A percentile compares a stretch with the other conserved stretches of the same genome.
Evolutionary conservation across 23 tunicate species (phyloP).

Genomic region (Styela clava): DNA sequence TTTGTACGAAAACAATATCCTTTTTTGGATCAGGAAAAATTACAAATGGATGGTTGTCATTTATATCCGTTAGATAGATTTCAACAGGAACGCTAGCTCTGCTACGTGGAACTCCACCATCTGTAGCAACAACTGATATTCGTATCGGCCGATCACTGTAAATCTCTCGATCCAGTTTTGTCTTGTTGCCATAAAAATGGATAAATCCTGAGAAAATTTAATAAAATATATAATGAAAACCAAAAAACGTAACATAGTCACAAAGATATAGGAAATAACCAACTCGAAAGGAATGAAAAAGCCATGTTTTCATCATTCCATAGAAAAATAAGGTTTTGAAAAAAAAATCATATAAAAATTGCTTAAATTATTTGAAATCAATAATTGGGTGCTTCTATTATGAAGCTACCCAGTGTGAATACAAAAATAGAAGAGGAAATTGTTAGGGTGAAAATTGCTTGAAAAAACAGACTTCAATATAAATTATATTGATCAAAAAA

Average conservation of each 20-base stretch:
- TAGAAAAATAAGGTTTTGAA: background rate
- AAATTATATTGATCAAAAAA: too few species aligned
- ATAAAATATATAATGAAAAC: background rate
- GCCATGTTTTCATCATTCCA: too few species aligned
- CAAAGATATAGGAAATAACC: too few species aligned
- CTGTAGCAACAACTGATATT: constrained; percentile 51
- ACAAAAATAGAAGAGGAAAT: too few species aligned
- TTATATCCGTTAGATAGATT: constrained; percentile 60
- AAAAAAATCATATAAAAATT: background rate
- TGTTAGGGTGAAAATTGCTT: too few species aligned
- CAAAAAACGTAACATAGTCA: background rate
- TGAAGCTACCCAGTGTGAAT: too few species aligned
- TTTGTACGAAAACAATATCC: constrained; percentile 47
- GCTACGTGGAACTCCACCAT: constrained; percentile 39
- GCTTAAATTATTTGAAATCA: too few species aligned
- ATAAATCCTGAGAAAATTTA: constrained; percentile 59
- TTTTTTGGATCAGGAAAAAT: constrained; percentile 50
- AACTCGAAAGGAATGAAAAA: too few species aligned
- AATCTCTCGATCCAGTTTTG: constrained; percentile 61
- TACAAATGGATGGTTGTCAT: constrained; percentile 68
- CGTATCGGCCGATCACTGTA: constrained; percentile 38
- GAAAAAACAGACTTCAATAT: too few species aligned
- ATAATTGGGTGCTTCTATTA: too few species aligned
- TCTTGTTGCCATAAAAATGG: constrained; percentile 43
- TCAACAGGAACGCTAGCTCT: constrained; percentile 36